Conservation (phyloP, 2,113 vertebrate species). For the Xiphias gladius region DNA sequence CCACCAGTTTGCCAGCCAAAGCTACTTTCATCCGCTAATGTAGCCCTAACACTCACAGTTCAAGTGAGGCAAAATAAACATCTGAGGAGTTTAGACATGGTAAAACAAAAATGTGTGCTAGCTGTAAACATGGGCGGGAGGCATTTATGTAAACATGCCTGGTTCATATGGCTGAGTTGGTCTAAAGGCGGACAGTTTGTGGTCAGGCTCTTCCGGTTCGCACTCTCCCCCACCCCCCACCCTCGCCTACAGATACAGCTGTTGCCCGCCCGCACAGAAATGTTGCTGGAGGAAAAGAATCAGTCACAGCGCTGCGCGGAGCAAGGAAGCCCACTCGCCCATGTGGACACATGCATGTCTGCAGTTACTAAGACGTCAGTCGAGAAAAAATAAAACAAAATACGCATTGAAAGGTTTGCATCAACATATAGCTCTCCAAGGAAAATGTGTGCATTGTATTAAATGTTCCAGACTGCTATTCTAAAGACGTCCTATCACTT, state of each 20-base stretch:
- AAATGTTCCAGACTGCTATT: not conserved
- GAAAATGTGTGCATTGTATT: not conserved
- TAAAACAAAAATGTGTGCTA: constrained; percentile 79
- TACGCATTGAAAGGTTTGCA: constrained; percentile 23
- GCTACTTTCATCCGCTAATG: constrained; percentile 58
- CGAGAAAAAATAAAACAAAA: constrained; percentile 47
- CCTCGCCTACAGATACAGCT: constrained; percentile 72
- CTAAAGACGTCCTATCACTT: not conserved
- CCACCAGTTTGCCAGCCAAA: constrained; percentile 31
- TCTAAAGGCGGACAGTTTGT: constrained; percentile 67
- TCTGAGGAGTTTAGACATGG: constrained; percentile 71
- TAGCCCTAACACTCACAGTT: constrained; percentile 73
- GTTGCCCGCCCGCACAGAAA: constrained; percentile 66
- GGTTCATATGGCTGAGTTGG: constrained; percentile 63
- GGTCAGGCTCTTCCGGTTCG: constrained; percentile 72
- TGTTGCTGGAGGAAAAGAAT: constrained; percentile 59
- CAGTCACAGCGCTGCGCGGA: constrained; percentile 50
- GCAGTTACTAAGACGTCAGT: constrained; percentile 49
- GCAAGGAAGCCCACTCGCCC: constrained; percentile 54
- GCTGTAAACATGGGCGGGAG: constrained; percentile 79
- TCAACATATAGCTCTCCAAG: not conserved
- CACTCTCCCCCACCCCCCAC: not conserved
- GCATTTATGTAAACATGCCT: constrained; percentile 78
- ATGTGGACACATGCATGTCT: constrained; percentile 68
- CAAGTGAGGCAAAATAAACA: constrained; percentile 79